Conservation (phyloP, 1,140 invertebrate species). For the Acyrthosiphon pisum region DNA sequence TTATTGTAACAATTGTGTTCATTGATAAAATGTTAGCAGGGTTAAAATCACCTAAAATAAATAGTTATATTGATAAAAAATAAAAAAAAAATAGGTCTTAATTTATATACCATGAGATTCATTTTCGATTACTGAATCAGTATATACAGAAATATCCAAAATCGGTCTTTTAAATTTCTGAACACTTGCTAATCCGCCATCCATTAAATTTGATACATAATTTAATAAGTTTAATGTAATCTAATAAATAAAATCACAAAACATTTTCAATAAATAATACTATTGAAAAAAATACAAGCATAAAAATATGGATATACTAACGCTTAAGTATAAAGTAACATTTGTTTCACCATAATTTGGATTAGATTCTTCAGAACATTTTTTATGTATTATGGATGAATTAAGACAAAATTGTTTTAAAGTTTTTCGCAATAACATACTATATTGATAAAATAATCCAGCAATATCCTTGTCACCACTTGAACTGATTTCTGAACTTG, state of each 20-base stretch:
- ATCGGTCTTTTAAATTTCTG: conserved; percentile 50
- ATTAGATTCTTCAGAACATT: conserved; percentile 50
- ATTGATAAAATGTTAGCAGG: conserved; percentile 23
- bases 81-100: not conserved
- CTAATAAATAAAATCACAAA: conserved; percentile 11
- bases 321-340: conserved; percentile 46
- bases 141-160: conserved; percentile 40
- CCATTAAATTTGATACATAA: conserved; percentile 52
- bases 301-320: not conserved
- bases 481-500: conserved; percentile 45
- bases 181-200: conserved; percentile 47
- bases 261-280: not conserved
- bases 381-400: conserved; percentile 44
- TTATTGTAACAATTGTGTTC: conserved; percentile 45
- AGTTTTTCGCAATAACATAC: conserved; percentile 42
- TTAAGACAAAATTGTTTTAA: conserved; percentile 45
- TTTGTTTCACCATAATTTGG: conserved; percentile 54
- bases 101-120: conserved; percentile 21
- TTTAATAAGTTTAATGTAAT: conserved; percentile 53
- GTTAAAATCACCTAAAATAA: conserved; percentile 11
- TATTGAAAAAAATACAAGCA: not conserved
- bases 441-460: conserved; percentile 53
- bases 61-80: not conserved
- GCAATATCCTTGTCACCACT: conserved; percentile 54
- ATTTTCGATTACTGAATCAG: conserved; percentile 1